Evolutionary conservation across 2,888 invertebrate species (phyloP), one percentile per base, ranked within the genome.

Genomic region (Pharmacophagus antenor): DNA sequence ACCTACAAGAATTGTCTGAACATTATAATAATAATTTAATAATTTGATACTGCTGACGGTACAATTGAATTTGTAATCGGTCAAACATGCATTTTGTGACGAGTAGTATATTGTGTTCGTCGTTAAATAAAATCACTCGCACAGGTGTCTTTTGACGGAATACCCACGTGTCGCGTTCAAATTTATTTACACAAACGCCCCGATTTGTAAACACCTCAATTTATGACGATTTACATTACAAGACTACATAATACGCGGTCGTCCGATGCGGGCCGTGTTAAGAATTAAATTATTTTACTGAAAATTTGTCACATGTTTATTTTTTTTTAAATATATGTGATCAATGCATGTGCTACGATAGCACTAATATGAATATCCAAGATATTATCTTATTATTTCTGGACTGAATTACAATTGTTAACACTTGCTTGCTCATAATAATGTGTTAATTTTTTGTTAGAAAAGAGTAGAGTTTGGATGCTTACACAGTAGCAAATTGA

Each of bases 121-220:
- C 17, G 42, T 42, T 42, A 42, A 31, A 42, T 42, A 42, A 42
- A 46, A 49, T 15, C 6, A 50, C 17, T 23, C 8, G 22, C n/a
- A 25, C 50, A 54, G 50, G 57, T 55, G 54, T 58, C 51, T 27
- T 58, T 44, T 8, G 41, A 41, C 53, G 4, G 23, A 53, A 41
- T 41, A 17, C 8, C 27, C 48, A 54, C 49, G 37, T 47, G 48
- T 41, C 22, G 22, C 48, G 18, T n/a, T 41, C 46, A 20, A 59
- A n/a, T 44, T 54, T 55, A 31, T 51, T 51, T 44, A 46, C 46
- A 42, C 56, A 56, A 25, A 31, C 37, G 46, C 22, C 22, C 55
- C 48, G 56, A 55, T 56, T 61, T 56, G 47, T 61, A 47, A 52
- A 47, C 50, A 56, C 23, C 41, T 51, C 44, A 55, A 21, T 60